Base-by-base conservation (phyloP, 1,140 invertebrate species). In the Pissodes strobi region DNA sequence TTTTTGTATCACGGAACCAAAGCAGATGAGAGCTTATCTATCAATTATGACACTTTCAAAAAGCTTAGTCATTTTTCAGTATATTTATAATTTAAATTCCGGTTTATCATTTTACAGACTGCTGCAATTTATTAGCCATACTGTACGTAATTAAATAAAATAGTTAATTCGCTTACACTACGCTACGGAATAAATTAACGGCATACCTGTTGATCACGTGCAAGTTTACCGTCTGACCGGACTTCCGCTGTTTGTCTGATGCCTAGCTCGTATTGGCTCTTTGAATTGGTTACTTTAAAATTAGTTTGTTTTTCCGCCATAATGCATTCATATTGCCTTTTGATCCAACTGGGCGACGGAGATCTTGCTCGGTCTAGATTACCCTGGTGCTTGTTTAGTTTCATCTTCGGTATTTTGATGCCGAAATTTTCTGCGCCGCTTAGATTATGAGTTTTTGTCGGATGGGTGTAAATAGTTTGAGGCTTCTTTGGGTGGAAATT, bases 351-450 rank as follows among this genome's bases (percentile, higher is more conserved):
- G 4, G 74, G 76, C 10, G 74, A 78, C 66, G 76, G 75, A 6
- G 74, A 76, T 45, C 75, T 71, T 25, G 74, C 74, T 10, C 74
- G 63, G 51, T 76, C 73, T 6, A 67, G 60, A 22, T 69, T 52
- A 37, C 74, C 43, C 13, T 56, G 21, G 25, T 57, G 38, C 10
- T 34, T 48, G 18, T 64, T 71, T 18, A 77, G 53, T 51, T 72
- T 77, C 0, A 72, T 74, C 49, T 78, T 78, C 30, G 76, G 76
- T 60, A 78, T 78, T 67, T 76, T 74, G 27, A 74, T 74, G 38
- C 67, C 72, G 41, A 59, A 66, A 41, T 66, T 68, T 66, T 73
- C 72, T 52, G 72, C 52, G 30, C 41, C 65, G 27, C 41, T 58
- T 59, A 64, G 52, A 10, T 68, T 69, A 12, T 64, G 67, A n/a